Conservation (phyloP, 2,888 invertebrate species). For the Gymnocheta viridis region DNA sequence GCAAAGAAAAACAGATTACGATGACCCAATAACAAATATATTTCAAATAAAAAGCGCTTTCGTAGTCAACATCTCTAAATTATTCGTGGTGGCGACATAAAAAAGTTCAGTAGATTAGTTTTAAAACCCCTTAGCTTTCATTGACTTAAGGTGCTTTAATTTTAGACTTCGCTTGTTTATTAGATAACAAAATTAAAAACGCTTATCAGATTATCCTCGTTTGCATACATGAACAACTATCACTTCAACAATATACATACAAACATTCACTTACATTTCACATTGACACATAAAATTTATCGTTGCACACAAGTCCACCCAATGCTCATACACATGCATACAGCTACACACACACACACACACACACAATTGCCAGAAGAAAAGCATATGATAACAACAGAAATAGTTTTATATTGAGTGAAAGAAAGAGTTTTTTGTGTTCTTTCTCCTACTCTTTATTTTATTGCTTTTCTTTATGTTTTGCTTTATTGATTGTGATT, state of each 20-base stretch:
- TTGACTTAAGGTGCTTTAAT: not conserved
- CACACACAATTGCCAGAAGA: not conserved
- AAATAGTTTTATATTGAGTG: slow-evolving; percentile 48
- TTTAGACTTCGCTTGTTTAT: not conserved
- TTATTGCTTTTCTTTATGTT: slow-evolving; percentile 33
- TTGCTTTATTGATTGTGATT: slow-evolving; percentile 62
- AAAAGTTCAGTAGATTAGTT: too few relatives aligned
- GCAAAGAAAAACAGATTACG: slow-evolving; percentile 2
- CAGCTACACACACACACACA: not conserved
- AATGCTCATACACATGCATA: not conserved
- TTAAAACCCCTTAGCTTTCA: not conserved
- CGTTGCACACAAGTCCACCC: slow-evolving; percentile 42
- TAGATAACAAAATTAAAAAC: not conserved
- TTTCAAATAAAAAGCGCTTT: not conserved
- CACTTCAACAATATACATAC: slow-evolving; percentile 6
- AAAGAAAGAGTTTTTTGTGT: slow-evolving; percentile 37
- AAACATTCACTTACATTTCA: slow-evolving; percentile 36
- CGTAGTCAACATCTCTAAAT: not conserved
- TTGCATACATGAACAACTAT: not conserved
- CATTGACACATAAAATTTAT: slow-evolving; percentile 68
- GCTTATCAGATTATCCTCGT: not conserved
- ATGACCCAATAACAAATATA: not conserved
- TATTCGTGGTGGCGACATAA: not conserved
- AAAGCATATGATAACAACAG: slow-evolving; percentile 10
- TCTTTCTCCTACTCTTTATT: slow-evolving; percentile 5